A percentile compares a stretch with the other conserved stretches of the same genome.
Evolutionary conservation across 1,140 invertebrate species (phyloP).

Genomic region (Atta colombica): DNA sequence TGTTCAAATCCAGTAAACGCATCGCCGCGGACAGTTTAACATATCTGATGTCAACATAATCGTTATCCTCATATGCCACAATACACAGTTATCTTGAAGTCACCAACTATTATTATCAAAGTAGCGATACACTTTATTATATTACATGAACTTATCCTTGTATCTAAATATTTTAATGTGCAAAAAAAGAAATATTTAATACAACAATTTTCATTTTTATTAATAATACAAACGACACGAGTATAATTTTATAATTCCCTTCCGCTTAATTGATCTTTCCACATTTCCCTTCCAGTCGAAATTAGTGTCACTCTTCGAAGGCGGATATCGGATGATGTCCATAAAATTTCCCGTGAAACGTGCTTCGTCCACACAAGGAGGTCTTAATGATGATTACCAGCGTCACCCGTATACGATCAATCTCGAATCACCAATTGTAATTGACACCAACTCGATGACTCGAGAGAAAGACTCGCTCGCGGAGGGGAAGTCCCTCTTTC

Average conservation of each 20-base stretch:
- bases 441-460: constrained; percentile 69
- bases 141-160: background rate
- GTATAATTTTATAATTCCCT: constrained; percentile 13
- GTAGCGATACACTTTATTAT: background rate
- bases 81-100: background rate
- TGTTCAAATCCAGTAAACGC: constrained; percentile 43
- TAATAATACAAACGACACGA: background rate
- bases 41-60: constrained; percentile 17
- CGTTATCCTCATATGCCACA: background rate
- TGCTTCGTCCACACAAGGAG: constrained; percentile 13
- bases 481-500: background rate
- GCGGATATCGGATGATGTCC: constrained; percentile 46
- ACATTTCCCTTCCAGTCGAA: constrained; percentile 59
- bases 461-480: background rate
- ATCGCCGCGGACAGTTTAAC: constrained; percentile 13
- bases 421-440: constrained; percentile 72
- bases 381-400: constrained; percentile 36
- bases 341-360: constrained; percentile 62
- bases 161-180: no score
- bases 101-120: background rate
- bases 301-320: constrained; percentile 68
- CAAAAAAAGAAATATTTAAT: background rate
- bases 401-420: constrained; percentile 76
- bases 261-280: constrained; percentile 62
- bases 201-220: background rate